Evolutionary conservation across 2,113 vertebrate genomes (phyloP), one percentile per base, ranked within the genome.

Genomic region (Pelecanoides urinatrix): DNA sequence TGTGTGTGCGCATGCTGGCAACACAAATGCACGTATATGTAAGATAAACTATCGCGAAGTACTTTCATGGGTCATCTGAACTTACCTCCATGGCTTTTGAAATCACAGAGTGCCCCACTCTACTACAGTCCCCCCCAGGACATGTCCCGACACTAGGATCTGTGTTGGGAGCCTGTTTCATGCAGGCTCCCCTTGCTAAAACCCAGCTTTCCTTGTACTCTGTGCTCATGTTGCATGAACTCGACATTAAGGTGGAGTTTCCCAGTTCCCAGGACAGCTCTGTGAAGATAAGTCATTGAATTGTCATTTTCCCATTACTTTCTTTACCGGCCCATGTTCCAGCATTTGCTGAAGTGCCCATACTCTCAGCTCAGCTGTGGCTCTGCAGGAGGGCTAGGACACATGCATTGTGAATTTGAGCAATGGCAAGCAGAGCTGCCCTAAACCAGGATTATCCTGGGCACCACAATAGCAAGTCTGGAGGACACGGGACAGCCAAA

Each of bases 311-410:
- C 0, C 42, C 45, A 23, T 29, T 10, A 18, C 8, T 62, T 47
- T 61, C 25, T 55, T 73, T 23, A 34, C 6, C 1, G 1, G n/a
- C 18, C 40, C 29, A 8, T 26, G 26, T 26, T 62, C 6, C 52
- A 36, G 19, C 17, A 6, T 44, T 44, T 55, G 65, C 45, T 38
- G 11, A 2, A 0, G 0, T 38, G 38, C 38, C 34, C 7, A 0
- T 8, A 52, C 44, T 85, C 26, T 30, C 61, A n/a, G 75, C 14
- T 78, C 79, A 50, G 52, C 52, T 2, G 0, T 7, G 62, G 72
- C 44, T 83, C 58, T 55, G 77, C 58, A 55, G 68, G 34, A 78
- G 7, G 7, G 11, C 27, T 2, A 36, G 83, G 52, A 79, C 2
- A 4, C 18, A 9, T 3, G 5, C 14, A 6, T 11, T 32, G 11